phyloP scores from a whole-genome alignment of 2,113 vertebrate species.

The Tachuris rubrigastra region DNA sequence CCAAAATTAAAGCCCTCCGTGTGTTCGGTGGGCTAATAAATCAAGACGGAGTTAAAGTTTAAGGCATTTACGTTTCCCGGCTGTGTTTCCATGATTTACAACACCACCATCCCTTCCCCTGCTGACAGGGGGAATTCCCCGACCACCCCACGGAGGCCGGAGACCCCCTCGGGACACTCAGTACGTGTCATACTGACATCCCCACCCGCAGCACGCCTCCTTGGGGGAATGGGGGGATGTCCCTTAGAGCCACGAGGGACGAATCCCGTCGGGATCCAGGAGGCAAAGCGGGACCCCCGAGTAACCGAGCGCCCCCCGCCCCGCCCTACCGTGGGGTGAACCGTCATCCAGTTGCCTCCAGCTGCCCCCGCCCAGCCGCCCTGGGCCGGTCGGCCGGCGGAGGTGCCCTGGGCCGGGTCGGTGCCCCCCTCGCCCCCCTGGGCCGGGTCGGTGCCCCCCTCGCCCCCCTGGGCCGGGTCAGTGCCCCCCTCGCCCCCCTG shows the following conservation, averaged over 20 bases:
- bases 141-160: too few species aligned
- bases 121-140: too few species aligned
- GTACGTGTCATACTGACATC: fast-evolving
- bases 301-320: too few species aligned
- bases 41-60: neutral
- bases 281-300: neutral
- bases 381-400: neutral
- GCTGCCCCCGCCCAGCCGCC: neutral
- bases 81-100: neutral
- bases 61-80: neutral
- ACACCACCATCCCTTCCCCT: too few species aligned
- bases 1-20: neutral
- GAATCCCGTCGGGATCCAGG: neutral
- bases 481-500: neutral
- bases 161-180: neutral
- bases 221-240: neutral
- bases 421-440: neutral
- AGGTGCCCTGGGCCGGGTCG: neutral
- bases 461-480: neutral
- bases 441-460: too few species aligned
- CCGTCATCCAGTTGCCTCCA: constrained; percentile 10
- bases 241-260: neutral
- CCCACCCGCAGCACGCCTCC: neutral
- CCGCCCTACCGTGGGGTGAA: constrained; percentile 43
- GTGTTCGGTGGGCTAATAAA: neutral